Evolutionary conservation across 2,797 vertebrate species (phyloP).

Genomic region (Cuniculus paca): DNA sequence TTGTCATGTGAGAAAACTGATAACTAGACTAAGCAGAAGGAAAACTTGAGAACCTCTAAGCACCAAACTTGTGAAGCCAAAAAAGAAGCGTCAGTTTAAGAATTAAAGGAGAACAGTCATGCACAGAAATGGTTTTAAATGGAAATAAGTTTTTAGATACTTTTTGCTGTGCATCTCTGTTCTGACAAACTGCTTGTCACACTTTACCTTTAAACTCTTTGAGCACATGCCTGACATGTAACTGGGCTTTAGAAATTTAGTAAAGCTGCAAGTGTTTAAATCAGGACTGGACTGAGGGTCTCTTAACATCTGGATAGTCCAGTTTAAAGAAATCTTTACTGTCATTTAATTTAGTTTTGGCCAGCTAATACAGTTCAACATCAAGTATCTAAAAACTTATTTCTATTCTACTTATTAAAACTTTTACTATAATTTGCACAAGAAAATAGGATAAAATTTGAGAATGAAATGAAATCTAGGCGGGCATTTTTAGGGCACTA

Average conservation of each 20-base stretch:
- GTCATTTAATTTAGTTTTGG: neutral
- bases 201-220: neutral
- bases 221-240: neutral
- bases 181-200: rapidly evolving
- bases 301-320: neutral
- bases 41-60: neutral
- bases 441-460: neutral
- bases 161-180: neutral
- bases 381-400: too few species aligned
- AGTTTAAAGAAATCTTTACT: neutral
- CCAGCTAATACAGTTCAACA: neutral
- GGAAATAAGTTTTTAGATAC: neutral
- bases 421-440: neutral
- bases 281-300: neutral
- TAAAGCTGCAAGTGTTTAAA: too few species aligned
- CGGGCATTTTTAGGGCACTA: neutral
- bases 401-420: neutral
- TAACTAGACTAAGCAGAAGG: neutral
- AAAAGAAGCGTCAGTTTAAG: neutral
- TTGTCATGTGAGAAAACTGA: neutral
- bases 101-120: neutral
- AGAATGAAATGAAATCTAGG: neutral
- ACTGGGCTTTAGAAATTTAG: neutral
- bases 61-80: neutral
- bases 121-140: neutral